phyloP scores from a whole-genome alignment of 2,113 vertebrate genomes.

The Leptocoma aspasia region DNA sequence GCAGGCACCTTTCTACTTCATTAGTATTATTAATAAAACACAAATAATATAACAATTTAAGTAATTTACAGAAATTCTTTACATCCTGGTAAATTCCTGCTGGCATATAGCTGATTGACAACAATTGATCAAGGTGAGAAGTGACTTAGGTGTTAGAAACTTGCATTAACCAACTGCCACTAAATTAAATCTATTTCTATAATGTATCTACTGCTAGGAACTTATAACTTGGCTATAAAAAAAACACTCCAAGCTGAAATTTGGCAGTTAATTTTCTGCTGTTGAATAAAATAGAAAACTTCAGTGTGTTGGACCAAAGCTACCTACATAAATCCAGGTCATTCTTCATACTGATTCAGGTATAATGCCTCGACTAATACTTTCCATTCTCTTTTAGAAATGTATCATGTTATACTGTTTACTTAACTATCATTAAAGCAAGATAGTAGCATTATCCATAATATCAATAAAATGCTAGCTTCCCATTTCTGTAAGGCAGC shows the following conservation, averaged over 20 bases:
- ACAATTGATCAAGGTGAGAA: not conserved
- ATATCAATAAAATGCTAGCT: not conserved
- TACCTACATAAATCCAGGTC: not conserved
- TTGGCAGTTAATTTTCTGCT: not conserved
- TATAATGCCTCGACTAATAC: not conserved
- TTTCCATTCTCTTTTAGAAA: not conserved
- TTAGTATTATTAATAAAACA: not conserved
- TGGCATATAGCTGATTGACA: not conserved
- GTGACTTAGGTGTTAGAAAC: not conserved
- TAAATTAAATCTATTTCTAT: not conserved
- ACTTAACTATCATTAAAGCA: not conserved
- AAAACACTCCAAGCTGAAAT: not conserved
- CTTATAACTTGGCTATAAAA: not conserved
- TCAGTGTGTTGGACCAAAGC: not conserved
- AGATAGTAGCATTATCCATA: not conserved
- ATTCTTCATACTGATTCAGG: not conserved
- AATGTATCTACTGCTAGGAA: not conserved
- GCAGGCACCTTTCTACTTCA: not conserved
- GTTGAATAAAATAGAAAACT: not conserved
- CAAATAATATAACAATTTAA: not conserved
- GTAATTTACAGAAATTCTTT: not conserved
- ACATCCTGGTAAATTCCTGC: not conserved
- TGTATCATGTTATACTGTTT: not conserved
- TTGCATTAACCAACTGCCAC: not conserved
- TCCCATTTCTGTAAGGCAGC: not conserved